phyloP scores from a whole-genome alignment of 2,113 vertebrate genomes.

The Syngnathoides biaculeatus region DNA sequence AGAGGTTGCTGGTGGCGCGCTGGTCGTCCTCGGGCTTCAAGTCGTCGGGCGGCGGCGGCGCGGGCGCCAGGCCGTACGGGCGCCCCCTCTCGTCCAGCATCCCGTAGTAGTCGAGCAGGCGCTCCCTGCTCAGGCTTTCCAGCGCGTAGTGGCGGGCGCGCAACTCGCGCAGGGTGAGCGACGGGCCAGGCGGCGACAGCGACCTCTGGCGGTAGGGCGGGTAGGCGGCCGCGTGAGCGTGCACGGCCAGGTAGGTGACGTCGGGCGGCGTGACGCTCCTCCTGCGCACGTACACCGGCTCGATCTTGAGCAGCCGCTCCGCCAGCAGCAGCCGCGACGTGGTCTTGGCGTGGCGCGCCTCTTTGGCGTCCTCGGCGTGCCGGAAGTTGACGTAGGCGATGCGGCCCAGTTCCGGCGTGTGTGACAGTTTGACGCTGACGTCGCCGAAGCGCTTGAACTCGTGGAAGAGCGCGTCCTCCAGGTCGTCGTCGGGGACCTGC shows the following conservation, averaged over 20 bases:
- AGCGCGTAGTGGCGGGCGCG: constrained; percentile 81
- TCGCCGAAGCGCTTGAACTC: constrained; percentile 97
- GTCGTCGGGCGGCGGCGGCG: constrained; percentile 87
- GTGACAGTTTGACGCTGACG: constrained; percentile 91
- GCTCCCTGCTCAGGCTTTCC: constrained; percentile 81
- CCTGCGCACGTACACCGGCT: constrained; percentile 85
- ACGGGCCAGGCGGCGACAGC: constrained; percentile 81
- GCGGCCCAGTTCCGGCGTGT: constrained; percentile 91
- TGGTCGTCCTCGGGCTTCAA: constrained; percentile 95
- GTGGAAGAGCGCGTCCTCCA: constrained; percentile 93
- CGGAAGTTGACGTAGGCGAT: constrained; percentile 96
- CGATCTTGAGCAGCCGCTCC: constrained; percentile 88
- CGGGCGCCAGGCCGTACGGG: constrained; percentile 75
- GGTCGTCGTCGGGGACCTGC: constrained; percentile 88
- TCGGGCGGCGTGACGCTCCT: constrained; percentile 81
- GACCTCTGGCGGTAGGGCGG: constrained; percentile 84
- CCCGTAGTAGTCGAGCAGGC: constrained; percentile 88
- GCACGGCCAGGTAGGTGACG: constrained; percentile 75
- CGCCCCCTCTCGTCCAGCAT: constrained; percentile 89
- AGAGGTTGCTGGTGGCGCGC: constrained; percentile 92
- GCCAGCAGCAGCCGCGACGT: constrained; percentile 83
- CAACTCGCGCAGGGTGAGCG: constrained; percentile 77
- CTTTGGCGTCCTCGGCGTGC: constrained; percentile 90
- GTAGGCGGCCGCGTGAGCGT: constrained; percentile 72
- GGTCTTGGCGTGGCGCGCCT: constrained; percentile 84